Conservation (phyloP, 2,888 invertebrate species). For the Stenodema calcarata region DNA sequence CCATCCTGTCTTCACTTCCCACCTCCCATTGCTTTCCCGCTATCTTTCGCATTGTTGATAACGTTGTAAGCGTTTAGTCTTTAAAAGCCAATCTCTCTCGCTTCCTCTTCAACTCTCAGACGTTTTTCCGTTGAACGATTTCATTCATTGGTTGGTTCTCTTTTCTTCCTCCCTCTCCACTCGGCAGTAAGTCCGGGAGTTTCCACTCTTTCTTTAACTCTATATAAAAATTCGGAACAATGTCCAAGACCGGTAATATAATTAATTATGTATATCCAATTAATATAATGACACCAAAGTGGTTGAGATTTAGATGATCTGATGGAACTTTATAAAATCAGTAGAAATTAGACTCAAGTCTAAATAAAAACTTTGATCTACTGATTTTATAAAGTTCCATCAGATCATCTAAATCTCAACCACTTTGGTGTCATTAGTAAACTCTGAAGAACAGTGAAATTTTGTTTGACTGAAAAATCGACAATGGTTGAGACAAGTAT, state of each 20-base stretch:
- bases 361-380: too few relatives aligned
- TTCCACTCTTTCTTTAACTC: not conserved
- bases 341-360: too few relatives aligned
- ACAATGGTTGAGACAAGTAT: too few relatives aligned
- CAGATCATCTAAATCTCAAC: too few relatives aligned
- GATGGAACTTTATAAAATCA: too few relatives aligned
- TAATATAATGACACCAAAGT: too few relatives aligned
- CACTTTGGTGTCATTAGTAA: too few relatives aligned
- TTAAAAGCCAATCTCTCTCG: constrained; percentile 34
- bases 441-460: too few relatives aligned
- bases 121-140: constrained; percentile 1
- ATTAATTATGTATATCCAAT: too few relatives aligned
- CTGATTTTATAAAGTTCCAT: too few relatives aligned
- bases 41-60: constrained; percentile 37
- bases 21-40: not conserved
- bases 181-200: not conserved
- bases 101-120: not conserved
- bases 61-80: constrained; percentile 39
- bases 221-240: not conserved
- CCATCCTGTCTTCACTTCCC: not conserved
- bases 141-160: constrained; percentile 1
- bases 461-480: too few relatives aligned
- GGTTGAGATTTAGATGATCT: too few relatives aligned
- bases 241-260: not conserved
- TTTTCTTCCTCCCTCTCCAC: not conserved